phyloP scores from a whole-genome alignment of 2,113 vertebrate genomes.

The Serinus canaria region DNA sequence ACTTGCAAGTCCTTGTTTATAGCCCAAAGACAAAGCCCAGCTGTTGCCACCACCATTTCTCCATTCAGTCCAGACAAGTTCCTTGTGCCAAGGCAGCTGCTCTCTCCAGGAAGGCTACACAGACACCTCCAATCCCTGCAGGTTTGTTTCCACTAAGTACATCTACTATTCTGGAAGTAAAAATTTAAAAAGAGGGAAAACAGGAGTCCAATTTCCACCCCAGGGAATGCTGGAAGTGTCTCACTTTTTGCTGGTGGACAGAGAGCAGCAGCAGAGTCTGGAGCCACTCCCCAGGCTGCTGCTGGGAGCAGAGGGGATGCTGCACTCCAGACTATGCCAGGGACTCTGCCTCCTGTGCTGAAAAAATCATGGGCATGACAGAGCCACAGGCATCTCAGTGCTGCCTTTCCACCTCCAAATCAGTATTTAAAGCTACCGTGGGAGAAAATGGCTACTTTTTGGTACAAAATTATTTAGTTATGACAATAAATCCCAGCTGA shows the following conservation, averaged over 20 bases:
- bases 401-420: not conserved
- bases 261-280: not conserved
- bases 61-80: not conserved
- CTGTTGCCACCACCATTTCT: not conserved
- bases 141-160: not conserved
- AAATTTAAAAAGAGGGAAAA: not conserved
- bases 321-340: not conserved
- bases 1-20: not conserved
- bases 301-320: not conserved
- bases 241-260: not conserved
- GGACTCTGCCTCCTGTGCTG: not conserved
- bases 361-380: not conserved
- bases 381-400: not conserved
- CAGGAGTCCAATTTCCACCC: not conserved
- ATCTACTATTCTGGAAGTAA: not conserved
- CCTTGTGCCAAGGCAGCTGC: not conserved
- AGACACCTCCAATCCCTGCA: not conserved
- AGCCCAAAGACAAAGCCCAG: not conserved
- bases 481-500: conserved; percentile 34
- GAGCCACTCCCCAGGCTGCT: not conserved
- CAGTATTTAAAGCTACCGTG: not conserved
- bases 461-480: conserved; percentile 1
- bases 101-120: not conserved
- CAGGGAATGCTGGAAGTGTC: not conserved
- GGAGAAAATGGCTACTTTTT: conserved; percentile 17